Percentiles rank a stretch among this genome's conserved stretches.
Evolutionary conservation across 2,888 invertebrate genomes (phyloP).

Genomic region (Epinotia demarniana): DNA sequence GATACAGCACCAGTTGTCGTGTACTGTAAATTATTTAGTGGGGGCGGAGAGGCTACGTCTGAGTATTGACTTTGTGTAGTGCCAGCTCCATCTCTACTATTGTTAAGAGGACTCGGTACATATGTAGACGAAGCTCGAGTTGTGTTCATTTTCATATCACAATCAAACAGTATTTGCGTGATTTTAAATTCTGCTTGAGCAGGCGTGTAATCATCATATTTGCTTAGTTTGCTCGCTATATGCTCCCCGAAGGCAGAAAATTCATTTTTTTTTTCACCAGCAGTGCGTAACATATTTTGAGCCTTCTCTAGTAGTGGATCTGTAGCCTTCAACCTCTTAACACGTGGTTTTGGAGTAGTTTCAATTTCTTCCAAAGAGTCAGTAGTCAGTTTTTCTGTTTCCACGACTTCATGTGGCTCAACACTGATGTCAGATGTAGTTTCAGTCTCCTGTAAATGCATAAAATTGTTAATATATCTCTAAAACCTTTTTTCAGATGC

Average conservation of each 20-base stretch:
- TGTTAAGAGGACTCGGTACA: too few relatives aligned
- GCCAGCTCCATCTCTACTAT: conserved; percentile 10
- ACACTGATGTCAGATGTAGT: conserved; percentile 36
- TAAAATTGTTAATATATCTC: conserved; percentile 10
- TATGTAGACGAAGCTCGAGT: conserved; percentile 20
- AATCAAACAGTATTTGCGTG: conserved; percentile 47
- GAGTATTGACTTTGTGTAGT: background rate
- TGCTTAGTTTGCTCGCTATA: conserved; percentile 47
- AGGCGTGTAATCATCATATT: conserved; percentile 48
- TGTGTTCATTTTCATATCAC: conserved; percentile 40
- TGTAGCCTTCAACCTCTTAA: conserved; percentile 44
- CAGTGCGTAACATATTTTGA: conserved; percentile 43
- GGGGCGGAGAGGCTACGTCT: too few relatives aligned
- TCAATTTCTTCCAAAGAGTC: conserved; percentile 29
- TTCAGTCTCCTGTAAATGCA: conserved; percentile 29
- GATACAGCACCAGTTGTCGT: background rate
- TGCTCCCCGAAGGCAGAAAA: conserved; percentile 48
- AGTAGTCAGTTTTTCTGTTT: conserved; percentile 35
- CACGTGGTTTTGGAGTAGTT: conserved; percentile 36
- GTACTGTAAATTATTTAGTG: too few relatives aligned
- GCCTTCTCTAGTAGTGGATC: conserved; percentile 46
- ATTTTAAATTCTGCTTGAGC: conserved; percentile 47
- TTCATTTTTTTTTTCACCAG: conserved; percentile 43
- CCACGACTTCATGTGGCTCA: conserved; percentile 32
- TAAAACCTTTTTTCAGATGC: conserved; percentile 30